Percentiles rank a stretch among this genome's conserved stretches.
These are phyloP conservation scores for Triplophysa dalaica DNA, from an alignment of 2,113 vertebrate genomes.

Conservation along the genomic window DNA sequence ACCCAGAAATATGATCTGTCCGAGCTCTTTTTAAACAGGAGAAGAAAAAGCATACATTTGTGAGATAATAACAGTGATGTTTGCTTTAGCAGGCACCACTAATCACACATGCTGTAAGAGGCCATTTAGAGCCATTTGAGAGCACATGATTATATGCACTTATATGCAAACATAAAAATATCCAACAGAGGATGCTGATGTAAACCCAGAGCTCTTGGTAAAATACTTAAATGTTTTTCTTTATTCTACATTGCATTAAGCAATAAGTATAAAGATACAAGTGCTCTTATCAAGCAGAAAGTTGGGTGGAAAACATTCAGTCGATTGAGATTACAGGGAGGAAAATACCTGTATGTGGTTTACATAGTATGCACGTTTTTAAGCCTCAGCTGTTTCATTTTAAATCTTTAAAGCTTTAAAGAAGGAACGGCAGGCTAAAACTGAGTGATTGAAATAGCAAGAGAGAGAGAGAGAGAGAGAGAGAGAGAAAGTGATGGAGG, in stretches of 20 bases:
- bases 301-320: constrained; percentile 33
- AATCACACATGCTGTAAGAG: too few relatives aligned
- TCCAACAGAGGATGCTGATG: background rate
- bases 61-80: too few relatives aligned
- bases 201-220: background rate
- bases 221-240: background rate
- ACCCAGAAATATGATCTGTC: too few relatives aligned
- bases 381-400: background rate
- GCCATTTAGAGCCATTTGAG: background rate
- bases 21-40: too few relatives aligned
- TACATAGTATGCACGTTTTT: constrained; percentile 9
- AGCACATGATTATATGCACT: background rate
- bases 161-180: background rate
- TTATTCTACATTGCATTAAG: background rate
- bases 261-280: background rate
- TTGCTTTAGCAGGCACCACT: too few relatives aligned
- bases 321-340: constrained; percentile 2
- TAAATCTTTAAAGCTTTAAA: background rate
- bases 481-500: background rate
- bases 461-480: background rate
- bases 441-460: background rate
- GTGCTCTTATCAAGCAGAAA: constrained; percentile 11
- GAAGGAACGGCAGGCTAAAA: background rate
- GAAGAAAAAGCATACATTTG: too few relatives aligned
- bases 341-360: constrained; percentile 20